Percentiles rank a stretch among this genome's conserved stretches.
These are phyloP conservation scores for Malacoraja senta DNA, from an alignment of 2,797 vertebrate species.

Conservation along the genomic window DNA sequence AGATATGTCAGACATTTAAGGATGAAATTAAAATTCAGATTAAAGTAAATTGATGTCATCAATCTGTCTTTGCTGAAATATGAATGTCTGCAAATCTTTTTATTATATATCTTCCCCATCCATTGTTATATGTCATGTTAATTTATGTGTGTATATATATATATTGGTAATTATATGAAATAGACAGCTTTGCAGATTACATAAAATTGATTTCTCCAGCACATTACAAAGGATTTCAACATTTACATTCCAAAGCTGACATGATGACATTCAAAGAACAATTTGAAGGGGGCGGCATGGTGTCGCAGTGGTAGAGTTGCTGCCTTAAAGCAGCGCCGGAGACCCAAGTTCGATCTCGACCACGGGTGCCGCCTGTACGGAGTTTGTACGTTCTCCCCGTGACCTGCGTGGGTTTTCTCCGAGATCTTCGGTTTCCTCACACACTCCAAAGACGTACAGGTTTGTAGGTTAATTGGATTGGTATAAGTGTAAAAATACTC, in stretches of 20 bases:
- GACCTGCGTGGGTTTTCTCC: too few relatives aligned
- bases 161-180: not conserved
- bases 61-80: not conserved
- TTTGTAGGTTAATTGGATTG: too few relatives aligned
- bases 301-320: too few relatives aligned
- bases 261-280: not conserved
- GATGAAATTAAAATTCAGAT: not conserved
- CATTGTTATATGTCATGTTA: constrained; percentile 6
- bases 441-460: too few relatives aligned
- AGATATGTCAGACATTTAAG: not conserved
- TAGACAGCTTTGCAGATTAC: not conserved
- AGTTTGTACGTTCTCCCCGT: too few relatives aligned
- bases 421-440: too few relatives aligned
- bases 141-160: not conserved
- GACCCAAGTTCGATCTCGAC: too few relatives aligned
- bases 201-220: not conserved
- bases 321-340: too few relatives aligned
- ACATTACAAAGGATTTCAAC: not conserved
- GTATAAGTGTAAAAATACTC: too few relatives aligned
- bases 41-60: constrained; percentile 11
- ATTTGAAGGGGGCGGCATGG: too few relatives aligned
- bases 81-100: constrained; percentile 16
- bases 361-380: too few relatives aligned
- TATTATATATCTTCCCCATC: not conserved
- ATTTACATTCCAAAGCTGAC: not conserved